Base-by-base conservation (phyloP, 1,140 invertebrate species). In the Chrysoperla carnea region DNA sequence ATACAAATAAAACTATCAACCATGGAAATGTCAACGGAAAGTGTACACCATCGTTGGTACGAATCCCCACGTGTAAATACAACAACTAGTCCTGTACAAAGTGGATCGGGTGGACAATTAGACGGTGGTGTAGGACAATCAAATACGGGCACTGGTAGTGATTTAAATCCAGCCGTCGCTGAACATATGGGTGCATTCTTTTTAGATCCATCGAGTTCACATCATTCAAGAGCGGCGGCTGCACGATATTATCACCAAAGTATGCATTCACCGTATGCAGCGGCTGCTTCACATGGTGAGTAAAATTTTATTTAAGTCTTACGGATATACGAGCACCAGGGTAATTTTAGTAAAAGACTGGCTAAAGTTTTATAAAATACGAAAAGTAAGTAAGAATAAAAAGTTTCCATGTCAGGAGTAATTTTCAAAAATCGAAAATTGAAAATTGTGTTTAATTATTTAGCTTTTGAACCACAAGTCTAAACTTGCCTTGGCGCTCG, bases 11-110 rank as follows among this genome's bases (percentile, higher is more conserved):
- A 23, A 23, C 17, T 23, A 23, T 23, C 17, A 23, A 23, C 2
- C 17, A 61, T 61, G 59, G 59, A 61, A 58, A 60, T 60, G 59
- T 57, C 55, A 44, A 61, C 59, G 49, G 59, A 61, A 39, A 52
- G 45, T 42, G 52, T 49, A 46, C 51, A 57, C 29, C 52, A 52
- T 36, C 52, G 58, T 39, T 61, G 59, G 59, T 61, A 61, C 48
- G 59, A 61, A 42, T 52, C 53, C 17, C 59, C 56, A 14, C 57
- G 59, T 41, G 56, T 56, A 33, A 58, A 57, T n/a, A 55, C 57
- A 36, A 56, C 49, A 7, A 44, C 41, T 31, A 59, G 58, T 51
- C 58, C 59, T 29, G 54, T 50, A 35, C 57, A 60, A 39, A 55
- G 56, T 11, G 28, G 27, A 2, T n/a, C 8, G 13, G 29, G 29